phyloP scores from a whole-genome alignment of 2,888 invertebrate species.

The Neelides folsomi region DNA sequence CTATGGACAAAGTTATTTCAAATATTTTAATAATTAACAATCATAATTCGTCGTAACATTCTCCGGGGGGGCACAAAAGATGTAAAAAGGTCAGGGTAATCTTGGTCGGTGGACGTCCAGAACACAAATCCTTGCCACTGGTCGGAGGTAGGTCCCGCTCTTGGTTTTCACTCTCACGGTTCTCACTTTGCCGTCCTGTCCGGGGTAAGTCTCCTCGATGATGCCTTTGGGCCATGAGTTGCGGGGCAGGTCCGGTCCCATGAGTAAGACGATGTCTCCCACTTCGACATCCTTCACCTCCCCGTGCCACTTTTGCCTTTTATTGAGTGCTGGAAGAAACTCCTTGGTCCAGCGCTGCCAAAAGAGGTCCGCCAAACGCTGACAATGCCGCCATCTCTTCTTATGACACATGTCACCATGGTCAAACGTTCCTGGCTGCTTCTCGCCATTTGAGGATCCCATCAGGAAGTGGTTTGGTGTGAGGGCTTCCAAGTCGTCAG shows the following conservation, averaged over 20 bases:
- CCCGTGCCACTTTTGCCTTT: conserved; percentile 18
- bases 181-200: conserved; percentile 9
- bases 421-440: conserved; percentile 10
- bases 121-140: conserved; percentile 4
- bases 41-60: no score
- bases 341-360: conserved; percentile 29
- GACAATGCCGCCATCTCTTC: conserved; percentile 13
- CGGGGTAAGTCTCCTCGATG: conserved; percentile 2
- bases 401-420: conserved; percentile 3
- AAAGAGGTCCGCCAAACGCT: conserved; percentile 19
- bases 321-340: conserved; percentile 23
- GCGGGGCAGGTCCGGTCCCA: conserved; percentile 5
- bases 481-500: conserved; percentile 25
- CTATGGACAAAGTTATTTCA: no score
- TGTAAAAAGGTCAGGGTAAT: no score
- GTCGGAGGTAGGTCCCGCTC: conserved; percentile 3
- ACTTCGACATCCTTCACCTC: not conserved
- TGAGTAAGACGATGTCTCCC: conserved; percentile 8
- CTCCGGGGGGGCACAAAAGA: no score
- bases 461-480: conserved; percentile 35
- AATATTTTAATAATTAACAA: no score
- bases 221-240: conserved; percentile 8
- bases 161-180: conserved; percentile 4
- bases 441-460: conserved; percentile 20
- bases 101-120: conserved; percentile 4